phyloP scores from a whole-genome alignment of 1,140 invertebrate genomes.

The Paraescarpia echinospica region DNA sequence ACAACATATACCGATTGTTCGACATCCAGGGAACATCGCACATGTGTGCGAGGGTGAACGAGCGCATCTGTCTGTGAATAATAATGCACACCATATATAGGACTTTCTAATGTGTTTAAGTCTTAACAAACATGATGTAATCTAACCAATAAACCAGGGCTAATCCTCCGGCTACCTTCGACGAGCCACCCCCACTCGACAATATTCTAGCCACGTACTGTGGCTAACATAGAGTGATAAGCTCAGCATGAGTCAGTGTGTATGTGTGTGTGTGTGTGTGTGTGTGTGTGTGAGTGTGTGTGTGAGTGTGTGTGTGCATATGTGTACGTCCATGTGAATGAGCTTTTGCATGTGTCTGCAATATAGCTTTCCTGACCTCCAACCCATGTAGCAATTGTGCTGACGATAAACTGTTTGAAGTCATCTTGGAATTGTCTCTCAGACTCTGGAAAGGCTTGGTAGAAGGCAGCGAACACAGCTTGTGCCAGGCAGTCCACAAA shows the following conservation, averaged over 20 bases:
- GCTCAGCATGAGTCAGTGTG: background rate
- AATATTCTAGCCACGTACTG: too few relatives aligned
- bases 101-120: too few relatives aligned
- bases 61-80: too few relatives aligned
- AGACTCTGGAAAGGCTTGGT: constrained; percentile 52
- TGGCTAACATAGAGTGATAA: too few relatives aligned
- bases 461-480: constrained; percentile 47
- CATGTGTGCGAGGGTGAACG: too few relatives aligned
- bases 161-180: too few relatives aligned
- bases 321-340: background rate
- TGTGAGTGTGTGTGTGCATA: background rate
- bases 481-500: constrained; percentile 53
- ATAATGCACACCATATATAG: too few relatives aligned
- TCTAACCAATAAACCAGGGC: too few relatives aligned
- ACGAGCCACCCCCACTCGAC: too few relatives aligned
- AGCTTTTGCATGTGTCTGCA: background rate
- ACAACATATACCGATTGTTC: too few relatives aligned
- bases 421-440: constrained; percentile 43
- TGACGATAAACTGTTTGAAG: constrained; percentile 49
- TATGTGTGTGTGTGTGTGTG: background rate
- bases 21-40: too few relatives aligned
- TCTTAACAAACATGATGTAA: too few relatives aligned
- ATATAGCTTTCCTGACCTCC: constrained; percentile 39
- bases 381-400: constrained; percentile 47
- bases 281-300: background rate